Evolutionary conservation across 2,888 invertebrate genomes (phyloP).

Genomic region (Clunio marinus): DNA sequence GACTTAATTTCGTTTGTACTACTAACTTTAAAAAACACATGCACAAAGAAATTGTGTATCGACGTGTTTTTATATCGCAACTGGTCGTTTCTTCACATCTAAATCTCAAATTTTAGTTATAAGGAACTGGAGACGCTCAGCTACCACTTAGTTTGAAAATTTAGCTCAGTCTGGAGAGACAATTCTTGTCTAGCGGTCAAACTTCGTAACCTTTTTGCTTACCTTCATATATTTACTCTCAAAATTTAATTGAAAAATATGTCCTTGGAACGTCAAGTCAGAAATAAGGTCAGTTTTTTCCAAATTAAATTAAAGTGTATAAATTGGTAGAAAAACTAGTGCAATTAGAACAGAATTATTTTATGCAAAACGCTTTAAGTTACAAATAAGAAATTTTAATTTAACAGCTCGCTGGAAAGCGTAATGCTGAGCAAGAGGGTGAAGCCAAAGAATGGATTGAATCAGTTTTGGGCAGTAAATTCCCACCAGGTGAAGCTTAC

Average conservation of each 20-base stretch:
- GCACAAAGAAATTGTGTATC: neutral
- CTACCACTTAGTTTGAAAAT: neutral
- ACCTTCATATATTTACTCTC: neutral
- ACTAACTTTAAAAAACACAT: slow-evolving; percentile 7
- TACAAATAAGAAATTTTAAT: neutral
- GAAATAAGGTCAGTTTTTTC: slow-evolving; percentile 26
- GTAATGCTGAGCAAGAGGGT: slow-evolving; percentile 73
- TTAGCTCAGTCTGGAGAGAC: slow-evolving; percentile 18
- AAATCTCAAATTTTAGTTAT: neutral
- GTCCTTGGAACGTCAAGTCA: slow-evolving; percentile 32
- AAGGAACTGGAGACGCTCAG: slow-evolving; percentile 3
- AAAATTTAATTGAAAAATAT: slow-evolving; percentile 3
- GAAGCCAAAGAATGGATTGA: slow-evolving; percentile 94
- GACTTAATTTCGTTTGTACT: neutral
- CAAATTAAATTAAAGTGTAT: neutral
- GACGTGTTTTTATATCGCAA: neutral
- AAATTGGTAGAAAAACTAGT: neutral
- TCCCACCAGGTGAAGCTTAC: slow-evolving; percentile 74
- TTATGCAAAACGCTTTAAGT: neutral
- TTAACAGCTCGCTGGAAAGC: slow-evolving; percentile 77
- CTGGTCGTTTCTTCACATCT: neutral
- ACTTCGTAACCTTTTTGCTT: neutral
- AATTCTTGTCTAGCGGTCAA: neutral
- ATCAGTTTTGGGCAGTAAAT: slow-evolving; percentile 76
- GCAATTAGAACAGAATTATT: neutral